Conservation (phyloP, 35 echinoderm and acorn worm species). For the Lytechinus pictus region DNA sequence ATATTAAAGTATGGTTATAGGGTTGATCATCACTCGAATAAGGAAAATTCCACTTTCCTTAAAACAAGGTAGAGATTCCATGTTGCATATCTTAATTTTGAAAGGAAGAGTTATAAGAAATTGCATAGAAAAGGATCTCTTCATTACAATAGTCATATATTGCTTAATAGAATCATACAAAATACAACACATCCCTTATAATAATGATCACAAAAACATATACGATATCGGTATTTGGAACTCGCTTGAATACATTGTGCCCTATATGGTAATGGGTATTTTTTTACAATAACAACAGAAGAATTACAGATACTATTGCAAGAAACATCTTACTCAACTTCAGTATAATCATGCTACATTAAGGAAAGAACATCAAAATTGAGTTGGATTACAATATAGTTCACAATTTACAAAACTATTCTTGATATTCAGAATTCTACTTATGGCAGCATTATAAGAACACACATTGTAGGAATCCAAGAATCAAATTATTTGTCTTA, state of each 20-base stretch:
- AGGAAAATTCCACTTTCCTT: neutral
- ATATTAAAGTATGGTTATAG: neutral
- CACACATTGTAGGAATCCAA: neutral
- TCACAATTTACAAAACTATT: no score
- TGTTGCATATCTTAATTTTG: neutral
- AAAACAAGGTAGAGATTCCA: neutral
- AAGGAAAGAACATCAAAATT: no score
- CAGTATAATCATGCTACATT: neutral
- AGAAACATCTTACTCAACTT: neutral
- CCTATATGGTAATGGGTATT: neutral
- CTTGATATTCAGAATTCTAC: no score
- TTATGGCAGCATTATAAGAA: neutral
- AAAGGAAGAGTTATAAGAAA: constrained; percentile 20
- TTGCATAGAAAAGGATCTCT: constrained; percentile 10
- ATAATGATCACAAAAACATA: neutral
- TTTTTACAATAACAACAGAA: neutral
- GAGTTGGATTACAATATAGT: no score
- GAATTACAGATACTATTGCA: no score
- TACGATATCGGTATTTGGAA: neutral
- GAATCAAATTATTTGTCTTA: neutral
- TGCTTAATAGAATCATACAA: neutral
- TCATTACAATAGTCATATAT: neutral
- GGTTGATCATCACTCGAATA: neutral
- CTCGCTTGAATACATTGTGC: neutral
- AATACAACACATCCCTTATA: neutral